These are phyloP conservation scores for Enhydra lutris DNA, from an alignment of 2,113 vertebrate genomes.

Conservation along the genomic window DNA sequence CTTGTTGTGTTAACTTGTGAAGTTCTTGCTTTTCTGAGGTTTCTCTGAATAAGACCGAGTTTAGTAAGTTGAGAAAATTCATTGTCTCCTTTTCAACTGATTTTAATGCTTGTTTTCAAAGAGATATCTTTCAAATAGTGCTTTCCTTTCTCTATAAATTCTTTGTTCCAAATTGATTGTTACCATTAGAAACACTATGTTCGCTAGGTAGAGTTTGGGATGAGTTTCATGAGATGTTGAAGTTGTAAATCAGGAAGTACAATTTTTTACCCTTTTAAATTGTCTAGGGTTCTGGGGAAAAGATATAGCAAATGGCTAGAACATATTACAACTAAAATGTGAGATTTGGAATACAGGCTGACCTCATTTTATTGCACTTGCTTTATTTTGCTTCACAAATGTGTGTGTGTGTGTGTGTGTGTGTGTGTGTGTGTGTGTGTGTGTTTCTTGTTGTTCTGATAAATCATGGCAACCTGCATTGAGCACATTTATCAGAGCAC, in stretches of 20 bases:
- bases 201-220: not conserved
- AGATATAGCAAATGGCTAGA: not conserved
- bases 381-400: not conserved
- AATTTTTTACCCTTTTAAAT: not conserved
- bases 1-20: not conserved
- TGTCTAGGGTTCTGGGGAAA: not conserved
- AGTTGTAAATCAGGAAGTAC: not conserved
- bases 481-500: not conserved
- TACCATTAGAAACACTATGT: not conserved
- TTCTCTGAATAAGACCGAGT: not conserved
- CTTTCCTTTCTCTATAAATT: not conserved
- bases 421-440: not conserved
- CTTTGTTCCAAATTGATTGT: not conserved
- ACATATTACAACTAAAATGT: not conserved
- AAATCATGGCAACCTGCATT: not conserved
- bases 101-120: not conserved
- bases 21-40: not conserved
- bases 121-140: not conserved
- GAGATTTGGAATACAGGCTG: not conserved
- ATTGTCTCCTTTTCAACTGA: not conserved
- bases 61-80: not conserved
- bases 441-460: not conserved
- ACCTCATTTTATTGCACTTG: not conserved
- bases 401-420: not conserved
- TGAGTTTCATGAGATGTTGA: not conserved